These are phyloP conservation scores for Grallaria varia DNA, from an alignment of 2,113 vertebrate species.

Conservation along the genomic window DNA sequence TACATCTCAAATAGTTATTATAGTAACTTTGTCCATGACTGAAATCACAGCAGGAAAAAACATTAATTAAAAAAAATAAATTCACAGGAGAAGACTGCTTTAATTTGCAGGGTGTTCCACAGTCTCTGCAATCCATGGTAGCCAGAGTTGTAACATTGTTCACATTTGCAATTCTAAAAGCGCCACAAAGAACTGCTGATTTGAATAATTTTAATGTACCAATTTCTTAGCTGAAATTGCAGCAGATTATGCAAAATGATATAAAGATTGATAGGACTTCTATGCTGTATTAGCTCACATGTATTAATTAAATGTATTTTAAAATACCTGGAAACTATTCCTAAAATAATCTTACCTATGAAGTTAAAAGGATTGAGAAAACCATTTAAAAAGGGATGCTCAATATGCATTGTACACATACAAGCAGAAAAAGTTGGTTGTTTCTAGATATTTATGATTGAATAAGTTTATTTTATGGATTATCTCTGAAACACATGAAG, in stretches of 20 bases:
- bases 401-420: background rate
- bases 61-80: background rate
- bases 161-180: background rate
- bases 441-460: background rate
- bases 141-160: background rate
- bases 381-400: background rate
- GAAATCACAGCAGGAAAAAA: background rate
- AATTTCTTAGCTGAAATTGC: background rate
- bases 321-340: background rate
- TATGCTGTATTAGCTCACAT: background rate
- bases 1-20: background rate
- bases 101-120: background rate
- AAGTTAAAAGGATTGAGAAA: background rate
- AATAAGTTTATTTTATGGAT: background rate
- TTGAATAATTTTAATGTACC: background rate
- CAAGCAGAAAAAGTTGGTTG: background rate
- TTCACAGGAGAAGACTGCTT: background rate
- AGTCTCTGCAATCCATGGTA: background rate
- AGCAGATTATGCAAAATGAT: background rate
- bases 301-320: background rate
- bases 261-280: background rate
- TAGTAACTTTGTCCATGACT: constrained; percentile 1
- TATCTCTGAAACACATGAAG: background rate
- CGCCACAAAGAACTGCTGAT: background rate
- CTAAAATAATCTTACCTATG: background rate